These are phyloP conservation scores for Perithous albicinctus DNA, from an alignment of 2,888 invertebrate genomes.

Conservation along the genomic window DNA sequence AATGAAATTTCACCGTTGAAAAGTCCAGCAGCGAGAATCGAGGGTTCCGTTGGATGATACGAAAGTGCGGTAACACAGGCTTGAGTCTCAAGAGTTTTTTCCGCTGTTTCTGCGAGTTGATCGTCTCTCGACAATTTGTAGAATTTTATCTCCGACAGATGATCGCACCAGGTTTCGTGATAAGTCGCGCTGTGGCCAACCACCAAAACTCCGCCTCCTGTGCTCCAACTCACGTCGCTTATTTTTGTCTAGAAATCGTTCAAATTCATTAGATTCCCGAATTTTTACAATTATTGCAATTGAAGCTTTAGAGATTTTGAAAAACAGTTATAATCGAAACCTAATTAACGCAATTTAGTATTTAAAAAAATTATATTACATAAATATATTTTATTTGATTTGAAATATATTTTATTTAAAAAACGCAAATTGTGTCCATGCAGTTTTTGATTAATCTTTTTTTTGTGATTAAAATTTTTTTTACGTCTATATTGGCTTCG, in stretches of 20 bases:
- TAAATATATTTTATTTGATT: too few species aligned
- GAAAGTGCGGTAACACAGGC: constrained; percentile 84
- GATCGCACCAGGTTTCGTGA: constrained; percentile 82
- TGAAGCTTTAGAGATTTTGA: too few species aligned
- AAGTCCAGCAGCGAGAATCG: constrained; percentile 85
- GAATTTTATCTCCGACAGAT: constrained; percentile 79
- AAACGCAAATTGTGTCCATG: too few species aligned
- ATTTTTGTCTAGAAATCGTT: constrained; percentile 77
- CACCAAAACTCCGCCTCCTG: constrained; percentile 80
- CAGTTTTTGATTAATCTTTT: background rate
- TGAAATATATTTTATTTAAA: too few species aligned
- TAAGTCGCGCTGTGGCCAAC: constrained; percentile 76
- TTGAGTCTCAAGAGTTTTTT: constrained; percentile 78
- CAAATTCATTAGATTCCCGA: background rate
- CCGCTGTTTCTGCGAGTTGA: constrained; percentile 73
- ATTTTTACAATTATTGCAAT: background rate
- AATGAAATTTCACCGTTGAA: constrained; percentile 77
- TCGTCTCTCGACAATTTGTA: constrained; percentile 79
- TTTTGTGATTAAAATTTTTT: background rate
- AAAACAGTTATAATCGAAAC: too few species aligned
- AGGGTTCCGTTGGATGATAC: constrained; percentile 85
- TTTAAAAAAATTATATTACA: too few species aligned
- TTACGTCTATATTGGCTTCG: constrained; percentile 75
- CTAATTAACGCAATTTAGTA: too few species aligned
- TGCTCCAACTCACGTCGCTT: constrained; percentile 81